Conservation (phyloP, 2,888 invertebrate species). For the Chloroclystis v-ata region DNA sequence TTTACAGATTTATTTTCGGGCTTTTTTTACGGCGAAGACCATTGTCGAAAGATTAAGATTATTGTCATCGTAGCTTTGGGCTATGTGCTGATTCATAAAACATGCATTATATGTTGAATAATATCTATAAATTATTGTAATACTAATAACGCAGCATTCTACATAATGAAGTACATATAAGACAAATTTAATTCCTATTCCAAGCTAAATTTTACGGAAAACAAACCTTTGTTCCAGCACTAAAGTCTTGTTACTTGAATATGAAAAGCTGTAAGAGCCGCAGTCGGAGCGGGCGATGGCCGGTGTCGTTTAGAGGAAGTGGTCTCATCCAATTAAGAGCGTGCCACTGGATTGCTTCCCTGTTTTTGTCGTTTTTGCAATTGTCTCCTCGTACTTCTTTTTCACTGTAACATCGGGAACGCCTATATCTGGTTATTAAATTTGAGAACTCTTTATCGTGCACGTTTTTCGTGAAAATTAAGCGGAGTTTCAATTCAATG, state of each 20-base stretch:
- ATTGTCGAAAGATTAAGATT: background rate
- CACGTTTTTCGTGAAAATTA: slow-evolving; percentile 4
- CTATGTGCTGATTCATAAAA: too few relatives aligned
- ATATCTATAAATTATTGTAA: too few relatives aligned
- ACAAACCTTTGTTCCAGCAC: too few relatives aligned
- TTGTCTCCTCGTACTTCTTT: slow-evolving; percentile 59
- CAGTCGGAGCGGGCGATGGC: slow-evolving; percentile 32
- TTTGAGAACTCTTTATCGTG: slow-evolving; percentile 27
- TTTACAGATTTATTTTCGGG: background rate
- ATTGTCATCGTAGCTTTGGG: too few relatives aligned
- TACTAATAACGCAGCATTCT: too few relatives aligned
- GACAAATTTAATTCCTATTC: too few relatives aligned
- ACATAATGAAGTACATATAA: too few relatives aligned
- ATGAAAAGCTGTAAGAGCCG: slow-evolving; percentile 39
- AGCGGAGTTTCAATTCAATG: slow-evolving; percentile 4
- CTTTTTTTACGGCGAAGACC: too few relatives aligned
- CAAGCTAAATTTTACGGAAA: too few relatives aligned
- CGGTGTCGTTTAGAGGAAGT: slow-evolving; percentile 70
- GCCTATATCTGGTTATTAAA: slow-evolving; percentile 40
- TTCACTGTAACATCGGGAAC: slow-evolving; percentile 44
- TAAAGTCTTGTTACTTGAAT: slow-evolving; percentile 41
- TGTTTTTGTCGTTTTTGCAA: slow-evolving; percentile 69
- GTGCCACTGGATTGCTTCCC: slow-evolving; percentile 69
- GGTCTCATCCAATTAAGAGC: slow-evolving; percentile 76
- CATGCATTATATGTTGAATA: too few relatives aligned